These are phyloP conservation scores for Nymphalis urticae DNA, from an alignment of 2,888 invertebrate genomes.

Conservation along the genomic window DNA sequence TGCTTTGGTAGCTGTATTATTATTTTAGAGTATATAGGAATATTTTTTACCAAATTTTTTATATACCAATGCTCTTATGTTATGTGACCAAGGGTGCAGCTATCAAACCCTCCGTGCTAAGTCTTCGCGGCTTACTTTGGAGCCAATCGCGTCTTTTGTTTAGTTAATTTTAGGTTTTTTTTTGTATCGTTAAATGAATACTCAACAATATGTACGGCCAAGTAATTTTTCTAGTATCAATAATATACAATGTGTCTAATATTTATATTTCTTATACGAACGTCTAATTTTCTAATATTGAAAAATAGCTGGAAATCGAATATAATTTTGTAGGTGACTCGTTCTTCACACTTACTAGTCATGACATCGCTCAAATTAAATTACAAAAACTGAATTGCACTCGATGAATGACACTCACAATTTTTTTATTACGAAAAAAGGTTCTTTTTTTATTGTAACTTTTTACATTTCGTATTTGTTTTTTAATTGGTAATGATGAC, in stretches of 20 bases:
- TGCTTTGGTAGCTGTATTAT: slow-evolving; percentile 70
- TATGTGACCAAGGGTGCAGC: slow-evolving; percentile 53
- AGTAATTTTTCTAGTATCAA: slow-evolving; percentile 39
- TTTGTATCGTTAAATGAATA: slow-evolving; percentile 45
- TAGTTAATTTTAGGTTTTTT: slow-evolving; percentile 34
- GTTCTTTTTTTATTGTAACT: background rate
- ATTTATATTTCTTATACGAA: background rate
- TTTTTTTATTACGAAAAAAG: background rate
- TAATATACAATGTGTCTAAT: slow-evolving; percentile 14
- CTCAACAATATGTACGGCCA: slow-evolving; percentile 47
- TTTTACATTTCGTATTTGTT: background rate
- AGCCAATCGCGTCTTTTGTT: slow-evolving; percentile 25
- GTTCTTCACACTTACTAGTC: slow-evolving; percentile 9
- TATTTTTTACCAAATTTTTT: slow-evolving; percentile 76
- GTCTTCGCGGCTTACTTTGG: slow-evolving; percentile 11
- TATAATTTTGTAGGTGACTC: background rate
- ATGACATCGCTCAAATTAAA: slow-evolving; percentile 11
- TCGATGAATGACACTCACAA: background rate
- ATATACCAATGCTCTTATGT: slow-evolving; percentile 78
- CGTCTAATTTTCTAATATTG: background rate
- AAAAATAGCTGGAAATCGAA: too few relatives aligned
- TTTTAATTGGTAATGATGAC: background rate
- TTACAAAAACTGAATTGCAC: background rate
- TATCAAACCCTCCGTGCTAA: slow-evolving; percentile 24
- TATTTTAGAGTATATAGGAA: slow-evolving; percentile 65